A percentile compares a stretch with the other conserved stretches of the same genome.
Evolutionary conservation across 2,113 vertebrate species (phyloP).

Genomic region (Cariama cristata): DNA sequence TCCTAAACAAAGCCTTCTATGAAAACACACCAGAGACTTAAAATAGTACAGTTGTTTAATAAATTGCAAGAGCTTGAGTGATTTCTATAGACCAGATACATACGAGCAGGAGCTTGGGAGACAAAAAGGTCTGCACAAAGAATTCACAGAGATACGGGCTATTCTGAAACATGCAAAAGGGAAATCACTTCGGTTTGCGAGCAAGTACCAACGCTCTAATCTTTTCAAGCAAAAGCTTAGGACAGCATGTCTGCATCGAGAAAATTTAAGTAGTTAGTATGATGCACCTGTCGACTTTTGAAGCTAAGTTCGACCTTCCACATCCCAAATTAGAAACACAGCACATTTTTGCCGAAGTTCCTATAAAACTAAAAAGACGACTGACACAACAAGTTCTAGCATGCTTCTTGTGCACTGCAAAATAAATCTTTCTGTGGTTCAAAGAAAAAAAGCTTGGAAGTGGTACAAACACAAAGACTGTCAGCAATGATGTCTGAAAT

Average conservation of each 20-base stretch:
- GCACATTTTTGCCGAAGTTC: not conserved
- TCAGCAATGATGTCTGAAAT: not conserved
- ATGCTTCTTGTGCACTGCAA: rapidly evolving
- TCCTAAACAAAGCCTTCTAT: not conserved
- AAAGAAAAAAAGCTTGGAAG: not conserved
- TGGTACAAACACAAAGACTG: not conserved
- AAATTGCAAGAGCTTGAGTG: not conserved
- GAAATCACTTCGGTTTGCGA: not conserved
- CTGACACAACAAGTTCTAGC: not conserved
- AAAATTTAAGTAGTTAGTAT: not conserved
- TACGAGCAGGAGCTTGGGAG: not conserved
- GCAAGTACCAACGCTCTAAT: not conserved
- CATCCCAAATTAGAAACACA: not conserved
- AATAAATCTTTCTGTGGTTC: not conserved
- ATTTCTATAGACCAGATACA: not conserved
- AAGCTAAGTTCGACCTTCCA: not conserved
- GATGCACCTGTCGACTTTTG: not conserved
- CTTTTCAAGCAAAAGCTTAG: not conserved
- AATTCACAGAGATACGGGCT: not conserved
- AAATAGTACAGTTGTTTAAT: not conserved
- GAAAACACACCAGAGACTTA: not conserved
- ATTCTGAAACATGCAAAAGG: not conserved
- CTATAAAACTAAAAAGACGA: not conserved
- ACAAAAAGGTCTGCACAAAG: not conserved
- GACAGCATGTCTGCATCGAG: not conserved